Conservation (phyloP, 2,888 invertebrate genomes). For the Drosophila leonis region DNA sequence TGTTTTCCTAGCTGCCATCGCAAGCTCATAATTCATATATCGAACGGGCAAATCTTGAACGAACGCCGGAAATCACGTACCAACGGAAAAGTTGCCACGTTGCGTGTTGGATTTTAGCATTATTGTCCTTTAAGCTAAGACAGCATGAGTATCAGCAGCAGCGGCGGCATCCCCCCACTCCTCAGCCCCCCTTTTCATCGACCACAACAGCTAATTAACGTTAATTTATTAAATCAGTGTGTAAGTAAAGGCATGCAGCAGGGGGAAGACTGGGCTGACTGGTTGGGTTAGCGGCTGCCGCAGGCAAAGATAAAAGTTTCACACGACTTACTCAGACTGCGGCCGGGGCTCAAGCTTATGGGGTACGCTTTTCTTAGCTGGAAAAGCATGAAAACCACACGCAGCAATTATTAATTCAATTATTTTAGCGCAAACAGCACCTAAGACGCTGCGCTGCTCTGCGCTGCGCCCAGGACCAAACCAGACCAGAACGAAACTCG, state of each 20-base stretch:
- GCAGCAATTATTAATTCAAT: slow-evolving; percentile 85
- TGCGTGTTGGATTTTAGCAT: slow-evolving; percentile 69
- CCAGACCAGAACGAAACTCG: slow-evolving; percentile 34
- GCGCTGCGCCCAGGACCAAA: slow-evolving; percentile 25
- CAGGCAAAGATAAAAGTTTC: slow-evolving; percentile 77
- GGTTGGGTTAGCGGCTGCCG: slow-evolving; percentile 31
- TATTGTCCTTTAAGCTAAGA: slow-evolving; percentile 72
- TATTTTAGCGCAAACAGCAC: slow-evolving; percentile 84
- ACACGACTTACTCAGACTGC: slow-evolving; percentile 59
- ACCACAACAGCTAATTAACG: slow-evolving; percentile 84
- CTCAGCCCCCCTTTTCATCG: slow-evolving; percentile 11
- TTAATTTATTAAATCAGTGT: slow-evolving; percentile 85
- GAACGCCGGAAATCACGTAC: slow-evolving; percentile 82
- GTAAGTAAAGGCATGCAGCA: slow-evolving; percentile 76
- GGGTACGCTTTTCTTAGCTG: slow-evolving; percentile 76
- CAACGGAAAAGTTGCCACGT: slow-evolving; percentile 72
- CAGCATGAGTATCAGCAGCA: slow-evolving; percentile 38
- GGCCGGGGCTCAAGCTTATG: slow-evolving; percentile 48
- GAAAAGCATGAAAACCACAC: slow-evolving; percentile 84
- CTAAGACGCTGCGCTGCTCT: slow-evolving; percentile 64
- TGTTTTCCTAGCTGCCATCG: slow-evolving; percentile 20
- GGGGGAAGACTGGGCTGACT: neutral
- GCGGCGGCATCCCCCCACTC: slow-evolving; percentile 1
- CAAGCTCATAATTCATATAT: slow-evolving; percentile 73
- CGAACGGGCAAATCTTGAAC: slow-evolving; percentile 74